A percentile compares a stretch with the other conserved stretches of the same genome.
phyloP scores from a whole-genome alignment of 2,797 vertebrate species.

The Sphaeramia orbicularis region DNA sequence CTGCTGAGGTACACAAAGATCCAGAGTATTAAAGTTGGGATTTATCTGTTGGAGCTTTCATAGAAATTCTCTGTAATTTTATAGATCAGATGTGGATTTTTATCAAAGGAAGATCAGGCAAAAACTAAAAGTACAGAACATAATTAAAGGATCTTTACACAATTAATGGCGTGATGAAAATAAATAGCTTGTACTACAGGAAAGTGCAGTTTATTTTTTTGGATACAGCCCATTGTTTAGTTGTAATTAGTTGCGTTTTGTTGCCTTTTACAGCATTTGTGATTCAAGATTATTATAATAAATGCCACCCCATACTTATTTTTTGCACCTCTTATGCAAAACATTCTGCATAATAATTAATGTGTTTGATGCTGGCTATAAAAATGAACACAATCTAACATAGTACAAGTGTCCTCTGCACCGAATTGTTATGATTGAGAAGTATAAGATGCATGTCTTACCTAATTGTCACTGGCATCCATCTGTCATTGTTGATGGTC shows the following conservation, averaged over 20 bases:
- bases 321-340: too few relatives aligned
- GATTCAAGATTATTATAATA: too few relatives aligned
- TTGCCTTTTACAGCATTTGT: too few relatives aligned
- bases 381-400: too few relatives aligned
- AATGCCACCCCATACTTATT: too few relatives aligned
- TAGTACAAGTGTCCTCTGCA: too few relatives aligned
- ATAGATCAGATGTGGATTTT: constrained; percentile 7
- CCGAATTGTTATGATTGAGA: background rate
- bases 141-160: constrained; percentile 1
- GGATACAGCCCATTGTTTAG: background rate
- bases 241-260: too few relatives aligned
- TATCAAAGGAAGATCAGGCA: constrained; percentile 9
- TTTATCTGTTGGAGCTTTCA: constrained; percentile 18
- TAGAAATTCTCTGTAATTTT: constrained; percentile 4
- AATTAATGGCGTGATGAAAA: background rate
- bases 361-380: too few relatives aligned
- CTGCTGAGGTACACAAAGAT: constrained; percentile 8
- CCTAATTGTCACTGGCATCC: constrained; percentile 83
- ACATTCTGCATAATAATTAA: too few relatives aligned
- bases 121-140: constrained; percentile 10
- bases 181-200: background rate
- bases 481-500: constrained; percentile 77
- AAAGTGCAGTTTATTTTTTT: background rate
- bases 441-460: constrained; percentile 61
- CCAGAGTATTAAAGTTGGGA: constrained; percentile 8